Percentiles rank a stretch among this genome's conserved stretches.
These are phyloP conservation scores for Acrobasis consociella DNA, from an alignment of 2,888 invertebrate genomes.

Conservation along the genomic window DNA sequence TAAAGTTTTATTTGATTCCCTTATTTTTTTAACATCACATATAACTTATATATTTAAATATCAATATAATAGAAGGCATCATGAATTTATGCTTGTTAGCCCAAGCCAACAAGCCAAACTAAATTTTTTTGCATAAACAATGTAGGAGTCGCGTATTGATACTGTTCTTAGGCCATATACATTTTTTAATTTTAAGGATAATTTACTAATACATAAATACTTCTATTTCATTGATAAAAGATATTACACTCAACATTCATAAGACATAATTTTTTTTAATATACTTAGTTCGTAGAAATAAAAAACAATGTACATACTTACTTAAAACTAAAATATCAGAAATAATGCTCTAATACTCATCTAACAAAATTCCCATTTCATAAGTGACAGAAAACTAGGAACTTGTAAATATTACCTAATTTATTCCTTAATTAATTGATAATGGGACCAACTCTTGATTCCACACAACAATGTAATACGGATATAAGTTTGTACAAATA, in stretches of 20 bases:
- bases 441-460: background rate
- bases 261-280: background rate
- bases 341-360: background rate
- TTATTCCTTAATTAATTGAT: background rate
- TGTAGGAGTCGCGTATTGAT: background rate
- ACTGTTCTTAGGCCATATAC: conserved; percentile 12
- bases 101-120: conserved; percentile 6
- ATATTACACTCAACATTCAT: conserved; percentile 15
- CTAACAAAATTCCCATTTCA: conserved; percentile 10
- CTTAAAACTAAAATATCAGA: background rate
- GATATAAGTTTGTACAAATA: conserved; percentile 2
- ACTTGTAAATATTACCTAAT: conserved; percentile 1
- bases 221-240: background rate
- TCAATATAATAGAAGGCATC: conserved; percentile 46
- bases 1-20: conserved; percentile 33
- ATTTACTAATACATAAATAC: too few relatives aligned
- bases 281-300: background rate
- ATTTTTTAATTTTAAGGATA: background rate
- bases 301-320: background rate
- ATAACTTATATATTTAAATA: conserved; percentile 48
- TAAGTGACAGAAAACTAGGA: conserved; percentile 13
- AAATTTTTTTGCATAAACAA: background rate
- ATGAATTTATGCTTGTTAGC: conserved; percentile 29
- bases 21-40: conserved; percentile 44
- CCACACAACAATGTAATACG: conserved; percentile 2